These are phyloP conservation scores for Temnothorax nylanderi DNA, from an alignment of 1,140 invertebrate species.

Conservation along the genomic window DNA sequence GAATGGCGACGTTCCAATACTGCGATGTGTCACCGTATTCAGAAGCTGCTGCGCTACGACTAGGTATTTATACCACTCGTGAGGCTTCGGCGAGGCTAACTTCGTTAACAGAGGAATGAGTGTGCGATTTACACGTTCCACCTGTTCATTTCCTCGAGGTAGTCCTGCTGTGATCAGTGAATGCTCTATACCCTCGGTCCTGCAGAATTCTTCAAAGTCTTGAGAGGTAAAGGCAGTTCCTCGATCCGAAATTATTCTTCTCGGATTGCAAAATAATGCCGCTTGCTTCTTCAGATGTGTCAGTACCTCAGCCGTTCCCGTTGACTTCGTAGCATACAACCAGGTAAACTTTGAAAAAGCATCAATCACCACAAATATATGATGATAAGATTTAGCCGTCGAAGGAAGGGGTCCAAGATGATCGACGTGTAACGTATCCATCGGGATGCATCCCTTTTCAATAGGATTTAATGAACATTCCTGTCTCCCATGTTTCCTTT, in stretches of 20 bases:
- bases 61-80: not conserved
- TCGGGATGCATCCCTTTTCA: not conserved
- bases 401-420: not conserved
- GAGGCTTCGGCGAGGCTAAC: not conserved
- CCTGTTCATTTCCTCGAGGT: not conserved
- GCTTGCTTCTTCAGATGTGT: not conserved
- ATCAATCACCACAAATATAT: not conserved
- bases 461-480: not conserved
- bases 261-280: not conserved
- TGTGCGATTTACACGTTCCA: not conserved
- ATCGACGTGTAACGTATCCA: not conserved
- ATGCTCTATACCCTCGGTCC: not conserved
- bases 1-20: too few species aligned
- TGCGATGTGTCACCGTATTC: not conserved
- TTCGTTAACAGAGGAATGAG: constrained; percentile 4
- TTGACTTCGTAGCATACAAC: not conserved
- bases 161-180: not conserved
- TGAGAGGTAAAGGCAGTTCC: not conserved
- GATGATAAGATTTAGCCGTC: not conserved
- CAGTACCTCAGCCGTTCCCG: not conserved
- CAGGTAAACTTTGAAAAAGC: not conserved
- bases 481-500: not conserved
- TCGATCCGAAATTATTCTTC: not conserved
- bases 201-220: not conserved
- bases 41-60: not conserved